Evolutionary conservation across 64 coral and sea anemone species (phyloP).

Genomic region (Porites lutea): DNA sequence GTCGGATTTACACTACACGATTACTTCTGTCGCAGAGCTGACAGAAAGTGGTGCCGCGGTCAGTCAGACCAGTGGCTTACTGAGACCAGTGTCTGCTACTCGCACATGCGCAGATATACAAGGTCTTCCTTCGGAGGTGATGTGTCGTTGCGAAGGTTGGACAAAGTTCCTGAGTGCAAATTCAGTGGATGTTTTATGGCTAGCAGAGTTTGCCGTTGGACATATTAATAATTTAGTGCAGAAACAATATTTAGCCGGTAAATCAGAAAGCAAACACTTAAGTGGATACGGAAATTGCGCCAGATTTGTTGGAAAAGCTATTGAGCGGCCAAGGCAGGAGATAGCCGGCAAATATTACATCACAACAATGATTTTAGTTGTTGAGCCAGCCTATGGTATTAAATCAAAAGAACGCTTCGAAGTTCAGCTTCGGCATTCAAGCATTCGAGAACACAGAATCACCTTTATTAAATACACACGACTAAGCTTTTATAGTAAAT

Average conservation of each 20-base stretch:
- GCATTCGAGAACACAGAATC: constrained; percentile 72
- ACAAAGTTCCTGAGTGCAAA: constrained; percentile 63
- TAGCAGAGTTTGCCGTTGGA: constrained; percentile 86
- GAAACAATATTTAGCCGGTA: constrained; percentile 56
- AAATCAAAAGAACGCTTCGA: constrained; percentile 85
- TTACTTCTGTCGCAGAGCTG: constrained; percentile 46
- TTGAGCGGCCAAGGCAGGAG: constrained; percentile 73
- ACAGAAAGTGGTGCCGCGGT: background rate
- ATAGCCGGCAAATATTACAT: constrained; percentile 64
- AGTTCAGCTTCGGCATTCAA: constrained; percentile 74
- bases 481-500: constrained; percentile 78
- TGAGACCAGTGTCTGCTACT: constrained; percentile 66
- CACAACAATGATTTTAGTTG: constrained; percentile 74
- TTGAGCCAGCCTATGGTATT: constrained; percentile 69
- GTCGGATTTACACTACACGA: constrained; percentile 69
- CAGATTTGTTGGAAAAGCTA: constrained; percentile 75
- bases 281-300: constrained; percentile 86
- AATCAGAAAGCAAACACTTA: background rate
- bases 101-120: constrained; percentile 91
- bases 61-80: constrained; percentile 55
- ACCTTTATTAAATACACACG: constrained; percentile 68
- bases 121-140: constrained; percentile 68
- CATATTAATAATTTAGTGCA: constrained; percentile 89
- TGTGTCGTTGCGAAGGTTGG: constrained; percentile 90
- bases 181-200: constrained; percentile 70